Evolutionary conservation across 1,140 invertebrate genomes (phyloP).

Genomic region (Drosophila repletoides): DNA sequence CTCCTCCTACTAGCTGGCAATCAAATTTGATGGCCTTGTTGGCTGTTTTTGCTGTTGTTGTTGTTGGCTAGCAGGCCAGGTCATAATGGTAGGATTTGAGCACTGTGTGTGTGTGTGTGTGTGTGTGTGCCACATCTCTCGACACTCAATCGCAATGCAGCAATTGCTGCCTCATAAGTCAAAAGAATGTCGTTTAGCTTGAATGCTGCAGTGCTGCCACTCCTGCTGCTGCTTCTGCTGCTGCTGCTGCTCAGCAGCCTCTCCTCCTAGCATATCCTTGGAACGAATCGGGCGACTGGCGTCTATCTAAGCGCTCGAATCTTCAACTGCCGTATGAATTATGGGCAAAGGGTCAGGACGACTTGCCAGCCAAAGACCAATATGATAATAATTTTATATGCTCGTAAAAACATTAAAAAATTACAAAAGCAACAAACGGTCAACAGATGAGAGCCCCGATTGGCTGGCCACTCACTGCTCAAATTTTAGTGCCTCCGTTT

Average conservation of each 20-base stretch:
- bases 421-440: slow-evolving; percentile 53
- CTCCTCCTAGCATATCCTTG: slow-evolving; percentile 14
- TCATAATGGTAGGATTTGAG: slow-evolving; percentile 55
- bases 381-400: slow-evolving; percentile 71
- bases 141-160: slow-evolving; percentile 61
- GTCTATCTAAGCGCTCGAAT: slow-evolving; percentile 56
- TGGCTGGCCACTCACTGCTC: slow-evolving; percentile 1
- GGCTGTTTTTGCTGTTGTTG: slow-evolving; percentile 15
- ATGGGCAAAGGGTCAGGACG: slow-evolving; percentile 29
- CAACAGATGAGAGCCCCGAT: slow-evolving; percentile 26
- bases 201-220: slow-evolving; percentile 38
- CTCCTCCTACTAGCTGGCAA: slow-evolving; percentile 40
- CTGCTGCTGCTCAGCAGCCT: slow-evolving; percentile 54
- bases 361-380: slow-evolving; percentile 3
- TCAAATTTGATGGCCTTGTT: slow-evolving; percentile 76
- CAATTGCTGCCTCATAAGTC: slow-evolving; percentile 63
- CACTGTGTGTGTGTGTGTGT: too few relatives aligned
- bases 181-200: slow-evolving; percentile 58
- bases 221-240: neutral
- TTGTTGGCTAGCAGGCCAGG: slow-evolving; percentile 26
- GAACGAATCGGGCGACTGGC: slow-evolving; percentile 30
- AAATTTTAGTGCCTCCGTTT: slow-evolving; percentile 11
- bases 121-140: slow-evolving; percentile 65
- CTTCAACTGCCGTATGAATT: slow-evolving; percentile 68
- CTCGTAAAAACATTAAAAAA: slow-evolving; percentile 76